Evolutionary conservation across 2,888 invertebrate genomes (phyloP), one percentile per base, ranked within the genome.

Genomic region (Ametastegia equiseti): DNA sequence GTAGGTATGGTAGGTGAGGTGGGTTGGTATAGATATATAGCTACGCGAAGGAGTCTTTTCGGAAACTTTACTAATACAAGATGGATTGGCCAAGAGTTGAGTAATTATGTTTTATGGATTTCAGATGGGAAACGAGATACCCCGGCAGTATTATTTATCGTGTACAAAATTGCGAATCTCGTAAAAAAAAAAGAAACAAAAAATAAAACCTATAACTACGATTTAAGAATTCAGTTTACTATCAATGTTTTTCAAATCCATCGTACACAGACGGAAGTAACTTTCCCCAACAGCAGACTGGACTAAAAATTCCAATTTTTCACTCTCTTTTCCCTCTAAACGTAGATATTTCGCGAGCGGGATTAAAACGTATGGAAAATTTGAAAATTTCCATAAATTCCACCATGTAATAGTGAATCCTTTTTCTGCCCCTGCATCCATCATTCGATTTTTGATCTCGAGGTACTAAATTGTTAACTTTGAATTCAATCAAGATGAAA

Each of bases 21-120:
- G 80, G 81, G 57, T 33, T 50, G 75, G 11, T 60, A 36, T 67
- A 19, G n/a, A 27, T n/a, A n/a, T n/a, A n/a, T n/a, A n/a, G n/a
- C n/a, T 71, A 71, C 45, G 45, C 60, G 82, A 81, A 78, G 79
- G 81, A 78, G 81, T 42, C 69, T 78, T 39, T 80, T 80, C 60
- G 79, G 57, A 85, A 78, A 83, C 67, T 84, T 81, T 65, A n/a
- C 73, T 80, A 73, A 79, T 67, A 81, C 80, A 81, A 80, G 82
- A 84, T 83, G 82, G 83, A 79, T 84, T 82, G 80, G 65, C 81
- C 45, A 39, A 30, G 83, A 83, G 81, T 83, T 86, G 82, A 83
- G 81, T 83, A 83, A 85, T 85, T 84, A 84, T 81, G 83, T 80
- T 79, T 81, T 78, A 78, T 78, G 63, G 78, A 78, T 78, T 78